Evolutionary conservation across 2,888 invertebrate species (phyloP).

Genomic region (Augochlorella aurata): DNA sequence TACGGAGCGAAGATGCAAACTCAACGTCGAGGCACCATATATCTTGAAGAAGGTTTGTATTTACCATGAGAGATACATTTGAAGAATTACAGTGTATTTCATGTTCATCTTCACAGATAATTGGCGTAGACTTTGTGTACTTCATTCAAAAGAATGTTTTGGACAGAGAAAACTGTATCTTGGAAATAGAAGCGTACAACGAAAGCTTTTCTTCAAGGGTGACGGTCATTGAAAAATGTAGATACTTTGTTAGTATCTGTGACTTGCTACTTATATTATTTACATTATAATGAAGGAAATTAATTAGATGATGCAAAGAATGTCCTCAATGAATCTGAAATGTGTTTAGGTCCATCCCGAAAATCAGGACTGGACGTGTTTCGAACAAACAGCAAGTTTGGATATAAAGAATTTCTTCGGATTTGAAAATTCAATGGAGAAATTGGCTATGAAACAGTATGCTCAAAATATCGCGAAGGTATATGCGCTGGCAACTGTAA

Average conservation of each 20-base stretch:
- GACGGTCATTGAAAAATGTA: slow-evolving; percentile 93
- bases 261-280: neutral
- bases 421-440: slow-evolving; percentile 96
- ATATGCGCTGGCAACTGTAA: neutral
- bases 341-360: slow-evolving; percentile 92
- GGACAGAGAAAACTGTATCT: slow-evolving; percentile 89
- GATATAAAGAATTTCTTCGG: slow-evolving; percentile 98
- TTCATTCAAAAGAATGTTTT: slow-evolving; percentile 95
- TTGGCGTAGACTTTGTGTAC: slow-evolving; percentile 94
- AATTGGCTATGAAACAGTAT: slow-evolving; percentile 97
- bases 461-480: slow-evolving; percentile 91
- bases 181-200: slow-evolving; percentile 95
- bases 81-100: neutral
- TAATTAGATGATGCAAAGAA: neutral
- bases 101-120: slow-evolving; percentile 85
- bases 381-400: slow-evolving; percentile 95
- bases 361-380: slow-evolving; percentile 96
- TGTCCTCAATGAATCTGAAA: neutral
- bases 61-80: neutral
- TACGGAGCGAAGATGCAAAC: slow-evolving; percentile 92
- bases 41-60: slow-evolving; percentile 92
- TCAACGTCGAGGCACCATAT: slow-evolving; percentile 97
- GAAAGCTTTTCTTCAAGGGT: slow-evolving; percentile 94
- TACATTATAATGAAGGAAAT: neutral
- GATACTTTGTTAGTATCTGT: slow-evolving; percentile 89